Base-by-base conservation (phyloP, 1,140 invertebrate genomes). In the Drosophila auraria region DNA sequence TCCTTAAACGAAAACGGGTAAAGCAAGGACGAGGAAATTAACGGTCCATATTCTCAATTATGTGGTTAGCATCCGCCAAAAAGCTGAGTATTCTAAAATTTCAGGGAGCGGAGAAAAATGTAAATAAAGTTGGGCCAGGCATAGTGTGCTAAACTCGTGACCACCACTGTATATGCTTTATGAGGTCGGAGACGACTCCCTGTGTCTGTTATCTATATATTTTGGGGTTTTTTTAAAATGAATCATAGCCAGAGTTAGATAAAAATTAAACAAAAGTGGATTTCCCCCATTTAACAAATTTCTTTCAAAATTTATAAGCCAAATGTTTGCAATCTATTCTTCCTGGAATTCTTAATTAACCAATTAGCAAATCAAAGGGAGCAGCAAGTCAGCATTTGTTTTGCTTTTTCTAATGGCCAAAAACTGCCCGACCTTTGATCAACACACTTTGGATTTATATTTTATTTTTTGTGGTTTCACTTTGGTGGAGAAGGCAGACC, bases 321-420 rank as follows among this genome's bases (percentile, higher is more conserved):
- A 33, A 20, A 27, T 20, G 30, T 30, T 23, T 6, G 15, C 25
- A 5, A 47, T 7, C 14, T 23, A 51, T 1, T 38, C 30, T 72
- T 71, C 70, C 36, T 42, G 25, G 66, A 50, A 72, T 72, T 71
- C 17, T 25, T n/a, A 72, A 72, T 71, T 40, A 72, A 71, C 36
- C 65, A 71, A 72, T 72, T 71, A 71, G 66, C 66, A 59, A 72
- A 58, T 59, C 49, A 56, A 66, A 70, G 15, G 12, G 27, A 65
- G 27, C 38, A 33, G 11, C 25, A 44, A 40, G 42, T 25, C 27
- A 38, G 36, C 47, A 69, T 69, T 68, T 70, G 38, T 44, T 69
- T 66, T 17, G 45, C 27, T 44, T 44, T 66, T 51, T 27, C 36
- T 50, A 69, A 65, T 36, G 25, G 15, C n/a, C 30, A 30, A 56